Evolutionary conservation across 2,888 invertebrate species (phyloP), one percentile per base, ranked within the genome.

Genomic region (Isoperla grammatica): DNA sequence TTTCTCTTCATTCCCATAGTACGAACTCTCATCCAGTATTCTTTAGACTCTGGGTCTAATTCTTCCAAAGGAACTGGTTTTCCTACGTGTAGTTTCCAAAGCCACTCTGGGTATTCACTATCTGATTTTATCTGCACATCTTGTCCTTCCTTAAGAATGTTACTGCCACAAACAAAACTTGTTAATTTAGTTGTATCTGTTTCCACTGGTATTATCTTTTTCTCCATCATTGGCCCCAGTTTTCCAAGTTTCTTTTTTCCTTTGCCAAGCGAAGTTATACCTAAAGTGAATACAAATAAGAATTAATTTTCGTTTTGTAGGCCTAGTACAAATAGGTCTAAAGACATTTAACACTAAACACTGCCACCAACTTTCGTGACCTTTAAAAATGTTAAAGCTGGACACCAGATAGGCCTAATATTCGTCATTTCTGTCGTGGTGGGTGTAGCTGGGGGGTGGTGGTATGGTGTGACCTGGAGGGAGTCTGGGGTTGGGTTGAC

Each of bases 101-200:
- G 76, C 96, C 96, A 97, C 1, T 87, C 86, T 0, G 96, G 97
- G 75, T 97, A 97, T 71, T 94, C 91, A 19, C 78, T 78, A 70
- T 91, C 88, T 0, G 85, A 81, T 72, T 85, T 86, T 15, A 79
- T 62, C 65, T 88, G 81, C 0, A 95, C 77, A 70, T 95, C 94
- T 71, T 90, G 83, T 0, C 93, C 77, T 12, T 87, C 86, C 70
- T 84, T 83, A 61, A 82, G 78, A 57, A 92, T 86, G 72, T 96
- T 95, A 59, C 88, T 87, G 1, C 96, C 96, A 68, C 95, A 95
- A 8, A 89, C 86, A 70, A 81, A 86, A 59, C 77, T 84, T 0
- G 88, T 81, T 23, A 97, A 77, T 71, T 84, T 88, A 20, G 84
- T 74, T 0, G 88, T 79, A 75, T 96, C 94, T 0, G 83, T 89